Base-by-base conservation (phyloP, 2,888 invertebrate genomes). In the Chloromyia formosa region DNA sequence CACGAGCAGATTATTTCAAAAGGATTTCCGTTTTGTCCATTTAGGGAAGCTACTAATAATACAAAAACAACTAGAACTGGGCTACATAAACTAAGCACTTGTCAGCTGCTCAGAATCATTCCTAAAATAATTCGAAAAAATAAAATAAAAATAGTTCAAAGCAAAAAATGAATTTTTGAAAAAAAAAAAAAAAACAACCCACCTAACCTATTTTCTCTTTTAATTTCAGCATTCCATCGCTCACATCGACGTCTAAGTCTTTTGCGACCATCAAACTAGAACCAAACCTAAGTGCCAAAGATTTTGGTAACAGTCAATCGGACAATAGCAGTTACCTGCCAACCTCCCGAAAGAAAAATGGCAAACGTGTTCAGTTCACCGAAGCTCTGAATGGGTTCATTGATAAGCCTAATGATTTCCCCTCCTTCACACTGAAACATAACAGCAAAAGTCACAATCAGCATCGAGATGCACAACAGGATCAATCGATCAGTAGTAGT, bases 201-300 rank as follows among this genome's bases (percentile, higher is more conserved):
- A n/a, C n/a, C n/a, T n/a, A n/a, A n/a, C n/a, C n/a, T n/a, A n/a
- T n/a, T n/a, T n/a, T n/a, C n/a, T n/a, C n/a, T n/a, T 62, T 71
- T 71, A 58, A 18, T 78, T 71, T 40, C 58, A 84, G 84, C 78
- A 78, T 84, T 60, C 83, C 84, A 1, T 82, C 84, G 18, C 82
- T 83, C 49, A 81, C 83, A 40, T 81, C 82, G 45, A 83, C 84
- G 64, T 83, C 84, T 66, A 84, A 84, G 78, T 81, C 83, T 68
- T 84, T 85, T 78, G 83, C 83, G 42, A 84, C 83, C 75, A 84
- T 84, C 74, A 85, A 85, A 78, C 78, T 85, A 77, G 84, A 85
- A 42, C 84, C 84, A 5, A 85, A 85, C 79, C 80, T 85, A 54
- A 82, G 84, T 78, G 84, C 81, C 74, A 85, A 85, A 78, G 84